A percentile compares a stretch with the other conserved stretches of the same genome.
Conservation (phyloP, 2,797 vertebrate species). For the Otolemur crassicaudatus region DNA sequence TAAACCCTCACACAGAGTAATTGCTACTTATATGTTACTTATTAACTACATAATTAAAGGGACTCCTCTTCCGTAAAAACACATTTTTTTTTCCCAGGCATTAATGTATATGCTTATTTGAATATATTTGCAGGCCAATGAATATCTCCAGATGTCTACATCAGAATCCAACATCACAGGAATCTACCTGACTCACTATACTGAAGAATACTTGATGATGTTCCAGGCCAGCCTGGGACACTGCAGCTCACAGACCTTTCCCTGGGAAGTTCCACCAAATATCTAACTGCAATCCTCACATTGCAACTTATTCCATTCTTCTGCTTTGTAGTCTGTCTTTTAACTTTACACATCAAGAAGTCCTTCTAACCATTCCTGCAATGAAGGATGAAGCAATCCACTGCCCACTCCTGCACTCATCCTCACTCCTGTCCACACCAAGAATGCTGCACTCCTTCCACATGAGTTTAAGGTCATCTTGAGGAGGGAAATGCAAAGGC, state of each 20-base stretch:
- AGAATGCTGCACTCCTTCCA: neutral
- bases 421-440: neutral
- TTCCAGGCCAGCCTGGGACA: neutral
- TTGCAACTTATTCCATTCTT: neutral
- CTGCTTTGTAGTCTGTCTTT: slow-evolving; percentile 2
- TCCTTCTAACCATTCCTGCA: slow-evolving; percentile 6
- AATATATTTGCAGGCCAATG: neutral
- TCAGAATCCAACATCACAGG: neutral
- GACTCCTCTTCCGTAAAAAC: neutral
- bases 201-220: neutral
- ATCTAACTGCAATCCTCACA: neutral
- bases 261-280: neutral
- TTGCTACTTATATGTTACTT: neutral
- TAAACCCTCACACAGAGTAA: neutral
- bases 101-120: neutral
- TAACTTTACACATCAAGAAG: neutral
- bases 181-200: neutral
- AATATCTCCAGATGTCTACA: neutral
- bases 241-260: neutral
- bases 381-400: neutral
- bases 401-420: neutral
- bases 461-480: neutral
- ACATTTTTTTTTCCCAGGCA: neutral
- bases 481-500: neutral
- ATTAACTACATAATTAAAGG: neutral